These are phyloP conservation scores for Ennomos erosarius DNA, from an alignment of 2,888 invertebrate genomes.

Conservation along the genomic window DNA sequence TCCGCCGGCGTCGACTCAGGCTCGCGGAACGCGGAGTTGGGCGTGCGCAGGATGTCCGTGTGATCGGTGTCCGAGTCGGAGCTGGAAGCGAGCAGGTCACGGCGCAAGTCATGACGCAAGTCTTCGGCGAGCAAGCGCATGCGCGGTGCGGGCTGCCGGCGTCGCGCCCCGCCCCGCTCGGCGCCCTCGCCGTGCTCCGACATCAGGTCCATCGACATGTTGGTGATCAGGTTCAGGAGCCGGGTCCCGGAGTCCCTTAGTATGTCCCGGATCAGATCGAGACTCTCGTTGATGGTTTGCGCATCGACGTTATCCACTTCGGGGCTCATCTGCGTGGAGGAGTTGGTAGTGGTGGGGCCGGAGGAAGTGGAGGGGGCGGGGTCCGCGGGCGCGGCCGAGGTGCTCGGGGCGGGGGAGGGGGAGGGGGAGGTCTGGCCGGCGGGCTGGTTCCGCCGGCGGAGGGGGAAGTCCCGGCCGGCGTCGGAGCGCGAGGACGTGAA, in stretches of 20 bases:
- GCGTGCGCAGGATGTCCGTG: slow-evolving; percentile 73
- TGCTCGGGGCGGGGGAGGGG: slow-evolving; percentile 26
- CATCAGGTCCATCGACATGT: slow-evolving; percentile 75
- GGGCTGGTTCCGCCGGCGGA: slow-evolving; percentile 12
- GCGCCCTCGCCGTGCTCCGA: slow-evolving; percentile 61
- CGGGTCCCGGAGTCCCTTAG: slow-evolving; percentile 78
- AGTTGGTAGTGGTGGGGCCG: slow-evolving; percentile 55
- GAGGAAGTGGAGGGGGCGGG: slow-evolving; percentile 37
- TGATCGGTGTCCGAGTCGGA: slow-evolving; percentile 77
- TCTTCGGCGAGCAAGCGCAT: slow-evolving; percentile 57
- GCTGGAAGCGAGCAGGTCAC: slow-evolving; percentile 65
- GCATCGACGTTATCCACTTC: slow-evolving; percentile 65
- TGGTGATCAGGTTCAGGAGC: slow-evolving; percentile 75
- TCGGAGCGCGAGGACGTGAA: slow-evolving; percentile 57
- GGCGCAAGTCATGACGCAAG: slow-evolving; percentile 57
- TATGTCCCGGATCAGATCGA: slow-evolving; percentile 78
- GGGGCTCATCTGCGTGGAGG: slow-evolving; percentile 66
- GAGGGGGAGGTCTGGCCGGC: slow-evolving; percentile 22
- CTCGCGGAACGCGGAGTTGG: slow-evolving; percentile 69
- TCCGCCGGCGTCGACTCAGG: slow-evolving; percentile 42
- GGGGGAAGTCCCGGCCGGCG: slow-evolving; percentile 10
- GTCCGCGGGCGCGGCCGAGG: slow-evolving; percentile 37
- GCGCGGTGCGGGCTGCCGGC: slow-evolving; percentile 45
- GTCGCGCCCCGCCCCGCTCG: slow-evolving; percentile 30
- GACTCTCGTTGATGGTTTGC: slow-evolving; percentile 75